Base-by-base conservation (phyloP, 2,888 invertebrate species). In the Uropetala carovei region DNA sequence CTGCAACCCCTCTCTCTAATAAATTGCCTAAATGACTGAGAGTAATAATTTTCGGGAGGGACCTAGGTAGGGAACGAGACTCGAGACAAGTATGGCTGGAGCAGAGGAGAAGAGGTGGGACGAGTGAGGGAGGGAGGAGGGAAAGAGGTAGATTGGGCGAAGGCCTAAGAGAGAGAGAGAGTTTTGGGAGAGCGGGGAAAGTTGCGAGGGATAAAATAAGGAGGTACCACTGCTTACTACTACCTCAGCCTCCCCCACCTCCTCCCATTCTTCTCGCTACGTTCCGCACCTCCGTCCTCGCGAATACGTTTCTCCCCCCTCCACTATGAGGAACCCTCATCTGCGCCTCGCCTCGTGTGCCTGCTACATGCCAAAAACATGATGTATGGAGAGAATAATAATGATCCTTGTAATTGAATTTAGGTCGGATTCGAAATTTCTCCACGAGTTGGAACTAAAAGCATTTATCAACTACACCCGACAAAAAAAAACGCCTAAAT, bases 391-490 rank as follows among this genome's bases (percentile, higher is more conserved):
- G 89, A 13, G 89, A 89, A 68, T 89, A 43, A 89, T 89, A 89
- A 89, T 89, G 60, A 64, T 89, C 68, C 89, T 89, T 43, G 60
- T 89, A 89, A 89, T 89, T 89, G 89, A 89, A 89, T 89, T 89
- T 64, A 43, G 89, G 89, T 68, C 43, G 89, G 64, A 89, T 56
- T 43, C 30, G 89, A 30, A 89, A 64, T 43, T 22, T 59, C 59
- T 64, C 60, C 89, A 30, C 30, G 89, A 89, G 30, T 89, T 64
- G 30, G 56, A 89, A 43, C 89, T 60, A 64, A 58, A 68, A 89
- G 30, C 89, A 68, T 89, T 89, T 68, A 89, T 89, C 89, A 89
- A 68, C 43, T 89, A 89, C 3, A 43, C 11, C 56, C 68, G n/a
- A 68, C 30, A 68, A 89, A 89, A 30, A 68, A 68, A 27, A 60